Evolutionary conservation across 1,140 invertebrate species (phyloP).

Genomic region (Apis dorsata): DNA sequence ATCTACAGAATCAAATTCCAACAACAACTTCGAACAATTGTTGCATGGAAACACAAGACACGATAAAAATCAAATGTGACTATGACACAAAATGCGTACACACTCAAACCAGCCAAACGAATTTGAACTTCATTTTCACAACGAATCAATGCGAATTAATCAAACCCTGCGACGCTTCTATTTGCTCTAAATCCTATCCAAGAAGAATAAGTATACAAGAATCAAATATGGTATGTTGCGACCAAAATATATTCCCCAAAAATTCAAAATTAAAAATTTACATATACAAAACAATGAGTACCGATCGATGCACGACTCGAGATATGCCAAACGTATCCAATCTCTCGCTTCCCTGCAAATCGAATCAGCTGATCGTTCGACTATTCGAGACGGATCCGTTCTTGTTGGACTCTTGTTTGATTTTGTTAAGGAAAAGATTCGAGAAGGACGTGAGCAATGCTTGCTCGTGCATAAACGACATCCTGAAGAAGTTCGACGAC

Average conservation of each 20-base stretch:
- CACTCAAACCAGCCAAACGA: not conserved
- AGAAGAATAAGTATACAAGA: not conserved
- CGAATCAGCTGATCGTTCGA: constrained; percentile 43
- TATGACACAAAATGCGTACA: not conserved
- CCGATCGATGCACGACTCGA: not conserved
- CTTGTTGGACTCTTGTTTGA: constrained; percentile 33
- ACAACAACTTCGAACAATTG: not conserved
- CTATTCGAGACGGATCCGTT: constrained; percentile 57
- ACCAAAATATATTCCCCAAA: not conserved
- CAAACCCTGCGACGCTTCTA: not conserved
- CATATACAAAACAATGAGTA: constrained; percentile 9
- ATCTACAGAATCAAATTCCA: too few species aligned
- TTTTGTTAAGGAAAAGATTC: constrained; percentile 57
- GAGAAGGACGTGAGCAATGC: constrained; percentile 45
- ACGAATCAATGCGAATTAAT: too few species aligned
- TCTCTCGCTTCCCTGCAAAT: constrained; percentile 60
- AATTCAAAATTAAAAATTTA: constrained; percentile 32
- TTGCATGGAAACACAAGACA: not conserved
- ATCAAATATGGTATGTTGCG: too few species aligned
- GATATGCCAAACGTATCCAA: not conserved
- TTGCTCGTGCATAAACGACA: constrained; percentile 59
- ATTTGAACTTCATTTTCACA: not conserved
- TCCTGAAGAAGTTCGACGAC: constrained; percentile 42
- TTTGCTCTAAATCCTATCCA: not conserved
- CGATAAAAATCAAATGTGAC: not conserved